Evolutionary conservation across 2,113 vertebrate genomes (phyloP), one percentile per base, ranked within the genome.

Genomic region (Passer montanus): DNA sequence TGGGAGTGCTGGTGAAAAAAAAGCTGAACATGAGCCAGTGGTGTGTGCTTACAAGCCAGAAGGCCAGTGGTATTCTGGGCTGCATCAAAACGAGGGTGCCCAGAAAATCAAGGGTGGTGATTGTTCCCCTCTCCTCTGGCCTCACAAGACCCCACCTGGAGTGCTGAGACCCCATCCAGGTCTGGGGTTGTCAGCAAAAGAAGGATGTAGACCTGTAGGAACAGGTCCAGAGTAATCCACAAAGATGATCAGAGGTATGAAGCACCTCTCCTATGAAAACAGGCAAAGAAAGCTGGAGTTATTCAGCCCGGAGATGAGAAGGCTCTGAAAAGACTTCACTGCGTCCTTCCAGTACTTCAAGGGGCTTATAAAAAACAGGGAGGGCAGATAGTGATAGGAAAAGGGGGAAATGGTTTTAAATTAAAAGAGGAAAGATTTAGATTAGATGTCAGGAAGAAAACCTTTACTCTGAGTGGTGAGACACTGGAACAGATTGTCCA

Each of bases 61-160:
- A 43, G 31, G 35, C 11, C 0, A 0, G 6, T 18, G 26, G 9
- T 31, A 31, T 72, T 26, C 35, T 33, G 26, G 35, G 14, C 31
- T 73, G 50, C 21, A 43, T 27, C 26, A 50, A 63, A 64, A 41
- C 30, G 56, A 56, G 14, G 6, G 35, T 31, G 21, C 31, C 31
- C 67, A 50, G 50, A 4, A 80, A 56, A 14, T 31, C 43, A 43
- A 43, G 50, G 44, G 13, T 44, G 17, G 43, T 37, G 43, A 50
- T 27, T 58, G 35, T 37, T 8, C 26, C 43, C 26, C 22, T 64
- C 21, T 63, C 58, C 26, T 50, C 67, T 66, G 43, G 22, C 31
- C 26, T 64, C 35, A 43, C 0, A 0, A 88, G 26, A 35, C 7
- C 24, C 30, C 41, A 22, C 43, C 31, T 72, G 41, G 76, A 73